Evolutionary conservation across 1,140 invertebrate genomes (phyloP).

Genomic region (Geopemphigus sp.): DNA sequence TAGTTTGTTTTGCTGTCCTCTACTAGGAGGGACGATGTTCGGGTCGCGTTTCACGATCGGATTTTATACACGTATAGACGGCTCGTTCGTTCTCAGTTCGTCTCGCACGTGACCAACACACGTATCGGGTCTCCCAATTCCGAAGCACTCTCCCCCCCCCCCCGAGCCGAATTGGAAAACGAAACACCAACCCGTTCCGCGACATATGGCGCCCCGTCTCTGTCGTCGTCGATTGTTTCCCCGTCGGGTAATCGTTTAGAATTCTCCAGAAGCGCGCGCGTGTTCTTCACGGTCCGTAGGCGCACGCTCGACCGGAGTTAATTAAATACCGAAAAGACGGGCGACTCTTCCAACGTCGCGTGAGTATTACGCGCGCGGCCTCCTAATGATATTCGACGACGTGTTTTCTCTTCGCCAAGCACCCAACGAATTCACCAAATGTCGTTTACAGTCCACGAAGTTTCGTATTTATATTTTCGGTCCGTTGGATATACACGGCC

Average conservation of each 20-base stretch:
- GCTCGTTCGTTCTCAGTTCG: no score
- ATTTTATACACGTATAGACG: no score
- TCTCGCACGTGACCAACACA: no score
- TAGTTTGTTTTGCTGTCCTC: no score
- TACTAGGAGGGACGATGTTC: no score
- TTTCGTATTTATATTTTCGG: slow-evolving; percentile 26
- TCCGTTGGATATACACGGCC: slow-evolving; percentile 20
- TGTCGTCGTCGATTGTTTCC: slow-evolving; percentile 16
- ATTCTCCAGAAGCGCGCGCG: slow-evolving; percentile 10
- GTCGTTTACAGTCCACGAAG: slow-evolving; percentile 36
- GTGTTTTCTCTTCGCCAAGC: not conserved
- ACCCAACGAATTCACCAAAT: slow-evolving; percentile 46
- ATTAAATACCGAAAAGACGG: slow-evolving; percentile 29
- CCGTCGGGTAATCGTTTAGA: slow-evolving; percentile 34
- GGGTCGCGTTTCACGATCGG: no score
- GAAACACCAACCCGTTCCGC: not conserved
- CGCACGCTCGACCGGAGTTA: slow-evolving; percentile 12
- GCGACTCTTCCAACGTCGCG: no score
- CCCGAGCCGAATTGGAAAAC: not conserved
- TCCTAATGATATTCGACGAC: slow-evolving; percentile 37
- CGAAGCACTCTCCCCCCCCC: no score
- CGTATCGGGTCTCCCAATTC: no score
- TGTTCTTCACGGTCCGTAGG: slow-evolving; percentile 32
- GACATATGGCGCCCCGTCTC: slow-evolving; percentile 44
- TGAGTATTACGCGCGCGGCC: not conserved